Base-by-base conservation (phyloP, 1,140 invertebrate genomes). In the Pemphigus obesinymphae region DNA sequence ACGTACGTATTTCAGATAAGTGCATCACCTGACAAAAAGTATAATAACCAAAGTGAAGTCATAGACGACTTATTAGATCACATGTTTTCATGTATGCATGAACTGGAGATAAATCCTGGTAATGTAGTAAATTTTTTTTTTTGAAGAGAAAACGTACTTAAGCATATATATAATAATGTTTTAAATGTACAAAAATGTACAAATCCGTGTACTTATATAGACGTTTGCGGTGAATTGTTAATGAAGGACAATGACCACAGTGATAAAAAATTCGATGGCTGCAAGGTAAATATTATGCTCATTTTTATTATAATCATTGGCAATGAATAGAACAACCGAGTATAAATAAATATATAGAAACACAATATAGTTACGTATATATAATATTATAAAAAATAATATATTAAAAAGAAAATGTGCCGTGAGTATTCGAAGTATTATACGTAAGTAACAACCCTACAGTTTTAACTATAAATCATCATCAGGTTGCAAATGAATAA, bases 41-140 rank as follows among this genome's bases (percentile, higher is more conserved):
- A 80, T 11, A n/a, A 80, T 37, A 80, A 80, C 34, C 76, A 80
- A 45, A 80, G 55, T 20, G 50, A 80, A 29, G 13, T 80, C 3
- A 80, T 80, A 20, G 55, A 80, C 15, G 76, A 55, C 4, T 20
- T 29, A 15, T 29, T 80, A 8, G 55, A 61, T 45, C 13, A 80
- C 2, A 3, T 63, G 55, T 80, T 63, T 45, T 1, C 40, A 8
- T 80, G 76, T 29, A 61, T 80, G 55, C 53, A 43, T n/a, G 76
- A 80, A 43, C 23, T 80, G 55, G 3, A 63, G 3, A 4, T 80
- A 29, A 80, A 63, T 11, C 23, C 37, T 6, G 55, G 76, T 80
- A 80, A 55, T n/a, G 20, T 10, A 11, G 29, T 23, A 11, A 75
- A 53, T 20, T 20, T 31, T 53, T 50, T 29, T 29, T 73, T 48